Evolutionary conservation across 2,113 vertebrate species (phyloP).

Genomic region (Morone chrysops): DNA sequence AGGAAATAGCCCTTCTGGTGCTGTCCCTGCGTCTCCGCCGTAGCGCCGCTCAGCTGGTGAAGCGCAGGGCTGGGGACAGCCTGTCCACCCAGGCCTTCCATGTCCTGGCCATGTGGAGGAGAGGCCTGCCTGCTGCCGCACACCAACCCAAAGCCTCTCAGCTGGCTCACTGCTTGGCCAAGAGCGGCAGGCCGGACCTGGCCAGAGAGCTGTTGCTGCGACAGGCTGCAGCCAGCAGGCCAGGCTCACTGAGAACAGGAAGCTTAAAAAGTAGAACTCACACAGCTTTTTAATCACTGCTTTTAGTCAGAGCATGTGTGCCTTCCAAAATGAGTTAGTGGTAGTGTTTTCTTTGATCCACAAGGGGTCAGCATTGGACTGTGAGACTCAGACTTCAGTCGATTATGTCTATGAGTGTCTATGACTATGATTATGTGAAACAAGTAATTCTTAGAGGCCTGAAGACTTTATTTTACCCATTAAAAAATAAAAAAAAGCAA

Average conservation of each 20-base stretch:
- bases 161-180: slow-evolving; percentile 85
- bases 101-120: slow-evolving; percentile 88
- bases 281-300: background rate
- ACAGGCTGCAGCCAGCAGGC: slow-evolving; percentile 34
- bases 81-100: slow-evolving; percentile 86
- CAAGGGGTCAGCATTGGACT: slow-evolving; percentile 64
- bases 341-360: slow-evolving; percentile 32
- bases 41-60: slow-evolving; percentile 88
- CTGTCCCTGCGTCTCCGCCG: slow-evolving; percentile 81
- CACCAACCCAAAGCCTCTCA: slow-evolving; percentile 82
- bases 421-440: background rate
- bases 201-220: slow-evolving; percentile 79
- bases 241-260: background rate
- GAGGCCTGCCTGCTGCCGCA: slow-evolving; percentile 82
- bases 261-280: background rate
- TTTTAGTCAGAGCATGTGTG: background rate
- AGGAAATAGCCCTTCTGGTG: slow-evolving; percentile 77
- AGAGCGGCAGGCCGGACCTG: slow-evolving; percentile 87
- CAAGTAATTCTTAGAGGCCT: background rate
- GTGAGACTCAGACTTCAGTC: background rate
- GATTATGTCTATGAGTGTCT: background rate
- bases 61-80: slow-evolving; percentile 83
- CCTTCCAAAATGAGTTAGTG: background rate
- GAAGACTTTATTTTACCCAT: background rate
- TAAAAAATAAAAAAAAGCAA: background rate